phyloP scores from a whole-genome alignment of 2,888 invertebrate genomes.

The Eurois occulta region DNA sequence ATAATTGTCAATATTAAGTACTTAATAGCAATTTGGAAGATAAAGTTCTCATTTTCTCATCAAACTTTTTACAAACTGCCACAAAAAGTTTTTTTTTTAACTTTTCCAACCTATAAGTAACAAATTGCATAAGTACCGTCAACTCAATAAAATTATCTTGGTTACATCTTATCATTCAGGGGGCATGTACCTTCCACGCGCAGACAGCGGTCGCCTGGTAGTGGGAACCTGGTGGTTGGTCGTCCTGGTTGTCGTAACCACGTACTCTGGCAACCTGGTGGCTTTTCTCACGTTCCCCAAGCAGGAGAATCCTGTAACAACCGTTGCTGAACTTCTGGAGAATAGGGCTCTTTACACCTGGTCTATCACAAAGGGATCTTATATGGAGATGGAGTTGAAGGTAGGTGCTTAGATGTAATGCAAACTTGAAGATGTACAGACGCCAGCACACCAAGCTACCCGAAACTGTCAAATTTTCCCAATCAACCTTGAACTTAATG shows the following conservation, averaged over 20 bases:
- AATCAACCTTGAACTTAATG: no score
- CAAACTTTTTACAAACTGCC: background rate
- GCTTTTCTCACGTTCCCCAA: constrained; percentile 98
- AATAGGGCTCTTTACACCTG: constrained; percentile 91
- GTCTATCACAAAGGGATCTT: constrained; percentile 94
- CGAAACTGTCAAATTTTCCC: no score
- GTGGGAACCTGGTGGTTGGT: constrained; percentile 98
- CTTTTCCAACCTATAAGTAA: background rate
- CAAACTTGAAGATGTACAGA: background rate
- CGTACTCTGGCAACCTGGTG: constrained; percentile 97
- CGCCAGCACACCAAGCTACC: no score
- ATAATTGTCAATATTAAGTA: background rate
- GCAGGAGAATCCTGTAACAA: constrained; percentile 93
- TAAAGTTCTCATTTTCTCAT: background rate
- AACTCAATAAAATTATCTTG: background rate
- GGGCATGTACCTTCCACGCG: constrained; percentile 95
- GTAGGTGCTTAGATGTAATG: constrained; percentile 65
- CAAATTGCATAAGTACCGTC: background rate
- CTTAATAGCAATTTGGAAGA: background rate
- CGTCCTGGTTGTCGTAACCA: constrained; percentile 96
- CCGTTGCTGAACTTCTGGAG: constrained; percentile 92
- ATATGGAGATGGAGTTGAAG: constrained; percentile 91
- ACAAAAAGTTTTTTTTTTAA: background rate
- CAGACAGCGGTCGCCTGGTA: constrained; percentile 96
- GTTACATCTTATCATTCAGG: constrained; percentile 88